Conservation (phyloP, 1,140 invertebrate species). For the Mamestra configurata region DNA sequence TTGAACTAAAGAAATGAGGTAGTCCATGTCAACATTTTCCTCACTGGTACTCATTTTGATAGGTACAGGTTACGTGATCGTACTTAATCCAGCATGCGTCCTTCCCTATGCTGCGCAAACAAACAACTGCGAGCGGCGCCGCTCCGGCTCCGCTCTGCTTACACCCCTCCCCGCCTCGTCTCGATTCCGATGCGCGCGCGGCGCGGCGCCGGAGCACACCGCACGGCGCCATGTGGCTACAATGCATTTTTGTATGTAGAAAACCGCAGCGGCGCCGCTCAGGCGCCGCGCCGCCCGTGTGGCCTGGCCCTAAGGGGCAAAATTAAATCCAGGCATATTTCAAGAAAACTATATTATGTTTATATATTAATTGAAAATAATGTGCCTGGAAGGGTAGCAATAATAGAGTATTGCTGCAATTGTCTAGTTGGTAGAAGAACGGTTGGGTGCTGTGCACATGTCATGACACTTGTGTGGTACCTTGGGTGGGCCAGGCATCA, state of each 20-base stretch:
- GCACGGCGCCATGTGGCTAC: constrained; percentile 1
- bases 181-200: background rate
- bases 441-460: background rate
- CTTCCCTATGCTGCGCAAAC: background rate
- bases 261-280: constrained; percentile 1
- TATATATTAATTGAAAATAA: background rate
- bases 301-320: no score
- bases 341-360: background rate
- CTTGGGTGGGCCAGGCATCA: no score
- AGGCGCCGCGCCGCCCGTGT: no score
- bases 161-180: background rate
- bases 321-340: no score
- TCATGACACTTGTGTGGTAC: background rate
- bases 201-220: background rate
- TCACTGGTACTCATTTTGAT: no score
- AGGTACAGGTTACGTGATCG: no score
- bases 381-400: background rate
- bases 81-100: no score
- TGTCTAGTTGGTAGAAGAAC: background rate
- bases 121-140: background rate
- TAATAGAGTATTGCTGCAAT: background rate
- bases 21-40: no score
- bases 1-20: no score
- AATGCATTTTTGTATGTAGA: constrained; percentile 6
- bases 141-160: background rate